A percentile compares a stretch with the other conserved stretches of the same genome.
phyloP scores from a whole-genome alignment of 2,113 vertebrate species.

The Carollia perspicillata region DNA sequence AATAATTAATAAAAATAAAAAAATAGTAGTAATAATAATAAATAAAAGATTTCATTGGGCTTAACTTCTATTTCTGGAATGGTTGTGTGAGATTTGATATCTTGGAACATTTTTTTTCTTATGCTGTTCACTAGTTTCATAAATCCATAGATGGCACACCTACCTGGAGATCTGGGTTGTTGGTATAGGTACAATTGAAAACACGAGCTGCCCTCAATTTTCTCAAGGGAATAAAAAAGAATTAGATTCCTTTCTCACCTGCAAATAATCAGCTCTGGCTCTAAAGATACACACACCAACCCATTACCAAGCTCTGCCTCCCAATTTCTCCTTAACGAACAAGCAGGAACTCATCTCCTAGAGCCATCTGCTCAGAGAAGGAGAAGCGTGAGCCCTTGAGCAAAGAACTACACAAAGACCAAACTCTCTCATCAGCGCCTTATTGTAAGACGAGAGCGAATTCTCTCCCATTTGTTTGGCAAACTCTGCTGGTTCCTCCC shows the following conservation, averaged over 20 bases:
- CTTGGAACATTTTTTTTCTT: not conserved
- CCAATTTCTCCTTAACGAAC: not conserved
- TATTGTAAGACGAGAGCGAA: not conserved
- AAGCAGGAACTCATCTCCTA: not conserved
- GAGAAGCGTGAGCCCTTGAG: not conserved
- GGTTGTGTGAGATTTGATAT: not conserved
- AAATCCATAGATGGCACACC: not conserved
- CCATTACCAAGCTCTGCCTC: not conserved
- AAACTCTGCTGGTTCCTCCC: not conserved
- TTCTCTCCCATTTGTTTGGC: not conserved
- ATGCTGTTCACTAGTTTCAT: not conserved
- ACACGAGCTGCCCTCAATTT: not conserved
- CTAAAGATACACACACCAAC: not conserved
- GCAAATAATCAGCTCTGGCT: not conserved
- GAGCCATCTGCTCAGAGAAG: not conserved
- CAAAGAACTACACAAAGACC: not conserved
- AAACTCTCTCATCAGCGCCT: not conserved
- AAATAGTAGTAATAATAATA: not conserved
- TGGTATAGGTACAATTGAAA: not conserved
- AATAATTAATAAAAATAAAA: not conserved
- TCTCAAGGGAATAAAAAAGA: not conserved
- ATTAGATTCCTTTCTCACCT: not conserved
- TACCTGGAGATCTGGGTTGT: not conserved
- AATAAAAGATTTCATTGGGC: not conserved
- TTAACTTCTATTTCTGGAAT: not conserved